Percentiles rank a stretch among this genome's conserved stretches.
Evolutionary conservation across 2,888 invertebrate genomes (phyloP).

Genomic region (Nemotelus nigrinus): DNA sequence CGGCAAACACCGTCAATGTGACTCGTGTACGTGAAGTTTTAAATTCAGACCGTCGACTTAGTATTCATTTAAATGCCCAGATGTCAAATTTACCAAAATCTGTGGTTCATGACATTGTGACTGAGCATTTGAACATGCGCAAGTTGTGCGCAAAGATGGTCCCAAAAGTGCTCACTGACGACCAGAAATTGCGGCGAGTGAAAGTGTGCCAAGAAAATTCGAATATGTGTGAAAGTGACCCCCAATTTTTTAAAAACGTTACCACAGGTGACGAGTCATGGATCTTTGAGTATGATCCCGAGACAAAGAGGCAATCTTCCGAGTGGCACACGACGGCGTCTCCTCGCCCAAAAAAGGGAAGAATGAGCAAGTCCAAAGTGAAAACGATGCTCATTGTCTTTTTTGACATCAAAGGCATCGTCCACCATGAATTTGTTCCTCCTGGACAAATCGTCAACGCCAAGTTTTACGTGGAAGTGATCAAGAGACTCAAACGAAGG

Average conservation of each 20-base stretch:
- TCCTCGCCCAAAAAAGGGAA: conserved; percentile 10
- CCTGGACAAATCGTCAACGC: conserved; percentile 16
- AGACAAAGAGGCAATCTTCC: conserved; percentile 26
- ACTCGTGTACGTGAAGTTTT: conserved; percentile 27
- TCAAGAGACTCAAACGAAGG: conserved; percentile 20
- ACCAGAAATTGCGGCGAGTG: conserved; percentile 22
- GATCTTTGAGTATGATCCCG: conserved; percentile 22
- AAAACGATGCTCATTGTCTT: conserved; percentile 17
- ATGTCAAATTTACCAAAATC: conserved; percentile 22
- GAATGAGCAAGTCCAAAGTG: conserved; percentile 24
- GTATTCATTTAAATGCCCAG: conserved; percentile 6
- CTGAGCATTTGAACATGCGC: conserved; percentile 16
- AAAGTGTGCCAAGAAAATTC: conserved; percentile 18
- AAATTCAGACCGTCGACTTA: conserved; percentile 9
- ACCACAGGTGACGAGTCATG: conserved; percentile 9
- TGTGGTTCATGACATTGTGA: conserved; percentile 8
- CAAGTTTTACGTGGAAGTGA: conserved; percentile 20
- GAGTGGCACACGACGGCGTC: conserved; percentile 20
- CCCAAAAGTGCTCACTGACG: conserved; percentile 12
- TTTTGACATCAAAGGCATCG: conserved; percentile 26
- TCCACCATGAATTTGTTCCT: conserved; percentile 22
- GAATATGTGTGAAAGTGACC: conserved; percentile 19
- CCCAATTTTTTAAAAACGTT: conserved; percentile 19
- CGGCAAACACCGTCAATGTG: conserved; percentile 13
- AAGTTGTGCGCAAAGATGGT: conserved; percentile 22